phyloP scores from a whole-genome alignment of 2,797 vertebrate species.

The Lemur catta region DNA sequence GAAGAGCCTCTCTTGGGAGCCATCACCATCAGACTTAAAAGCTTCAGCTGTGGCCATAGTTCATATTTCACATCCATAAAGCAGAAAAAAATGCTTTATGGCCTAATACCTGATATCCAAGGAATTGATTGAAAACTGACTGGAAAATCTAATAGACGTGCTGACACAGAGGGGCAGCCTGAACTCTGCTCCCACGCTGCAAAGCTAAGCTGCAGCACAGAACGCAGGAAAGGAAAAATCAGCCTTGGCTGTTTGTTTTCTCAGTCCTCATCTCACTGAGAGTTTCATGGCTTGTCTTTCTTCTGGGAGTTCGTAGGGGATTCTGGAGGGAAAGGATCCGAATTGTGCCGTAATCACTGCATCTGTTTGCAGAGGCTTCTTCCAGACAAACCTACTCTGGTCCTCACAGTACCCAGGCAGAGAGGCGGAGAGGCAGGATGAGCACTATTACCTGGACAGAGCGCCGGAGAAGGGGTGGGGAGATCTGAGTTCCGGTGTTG shows the following conservation, averaged over 20 bases:
- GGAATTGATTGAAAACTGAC: conserved; percentile 47
- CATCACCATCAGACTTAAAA: conserved; percentile 45
- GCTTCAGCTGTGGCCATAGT: conserved; percentile 44
- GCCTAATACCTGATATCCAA: conserved; percentile 55
- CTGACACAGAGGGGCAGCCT: background rate
- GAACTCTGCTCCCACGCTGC: background rate
- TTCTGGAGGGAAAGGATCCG: background rate
- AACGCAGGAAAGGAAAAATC: background rate
- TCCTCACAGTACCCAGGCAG: fast-evolving
- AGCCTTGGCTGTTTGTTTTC: background rate
- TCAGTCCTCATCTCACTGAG: background rate
- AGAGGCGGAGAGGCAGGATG: background rate
- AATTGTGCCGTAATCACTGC: background rate
- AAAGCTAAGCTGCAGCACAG: background rate
- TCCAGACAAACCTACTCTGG: background rate
- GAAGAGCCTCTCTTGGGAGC: conserved; percentile 27
- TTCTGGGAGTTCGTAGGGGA: background rate
- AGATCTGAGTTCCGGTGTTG: background rate
- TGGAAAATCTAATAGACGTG: conserved; percentile 27
- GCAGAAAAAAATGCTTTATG: conserved; percentile 52
- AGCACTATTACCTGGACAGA: background rate
- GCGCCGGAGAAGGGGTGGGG: background rate
- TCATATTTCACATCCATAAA: conserved; percentile 61
- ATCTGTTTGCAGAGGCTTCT: background rate
- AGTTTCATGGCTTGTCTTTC: background rate